These are phyloP conservation scores for Spheniscus humboldti DNA, from an alignment of 2,797 vertebrate genomes.

Conservation along the genomic window DNA sequence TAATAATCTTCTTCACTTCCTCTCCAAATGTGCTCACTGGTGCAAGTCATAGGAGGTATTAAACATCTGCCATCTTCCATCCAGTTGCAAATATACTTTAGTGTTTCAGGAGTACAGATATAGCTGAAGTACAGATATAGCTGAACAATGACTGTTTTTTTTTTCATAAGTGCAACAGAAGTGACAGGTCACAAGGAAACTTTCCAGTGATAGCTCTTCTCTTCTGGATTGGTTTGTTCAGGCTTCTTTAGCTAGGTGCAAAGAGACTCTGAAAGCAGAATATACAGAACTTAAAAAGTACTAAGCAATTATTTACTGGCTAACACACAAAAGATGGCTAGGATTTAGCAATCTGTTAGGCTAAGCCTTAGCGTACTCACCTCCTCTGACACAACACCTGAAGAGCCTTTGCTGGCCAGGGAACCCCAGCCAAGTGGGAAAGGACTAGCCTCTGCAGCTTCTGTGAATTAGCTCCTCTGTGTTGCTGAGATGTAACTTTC, in stretches of 20 bases:
- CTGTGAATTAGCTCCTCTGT: not conserved
- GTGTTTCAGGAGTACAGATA: not conserved
- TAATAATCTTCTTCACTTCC: not conserved
- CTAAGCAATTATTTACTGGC: not conserved
- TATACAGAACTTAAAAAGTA: not conserved
- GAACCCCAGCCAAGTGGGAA: not conserved
- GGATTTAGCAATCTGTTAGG: not conserved
- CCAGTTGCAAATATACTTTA: not conserved
- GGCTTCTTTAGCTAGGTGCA: not conserved
- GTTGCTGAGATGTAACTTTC: not conserved
- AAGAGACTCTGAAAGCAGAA: not conserved
- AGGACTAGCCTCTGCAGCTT: not conserved
- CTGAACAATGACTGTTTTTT: not conserved
- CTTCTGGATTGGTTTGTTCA: not conserved
- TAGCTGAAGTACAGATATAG: not conserved
- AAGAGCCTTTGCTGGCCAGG: not conserved
- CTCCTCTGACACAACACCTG: not conserved
- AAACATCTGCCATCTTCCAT: not conserved
- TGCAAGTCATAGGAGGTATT: not conserved
- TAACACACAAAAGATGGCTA: not conserved
- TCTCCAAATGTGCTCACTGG: fast-evolving
- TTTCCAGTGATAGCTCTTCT: not conserved
- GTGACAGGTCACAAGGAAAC: not conserved
- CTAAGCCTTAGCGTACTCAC: not conserved
- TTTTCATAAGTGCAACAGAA: not conserved